Evolutionary conservation across 2,888 invertebrate species (phyloP).

Genomic region (Ectemnius continuus): DNA sequence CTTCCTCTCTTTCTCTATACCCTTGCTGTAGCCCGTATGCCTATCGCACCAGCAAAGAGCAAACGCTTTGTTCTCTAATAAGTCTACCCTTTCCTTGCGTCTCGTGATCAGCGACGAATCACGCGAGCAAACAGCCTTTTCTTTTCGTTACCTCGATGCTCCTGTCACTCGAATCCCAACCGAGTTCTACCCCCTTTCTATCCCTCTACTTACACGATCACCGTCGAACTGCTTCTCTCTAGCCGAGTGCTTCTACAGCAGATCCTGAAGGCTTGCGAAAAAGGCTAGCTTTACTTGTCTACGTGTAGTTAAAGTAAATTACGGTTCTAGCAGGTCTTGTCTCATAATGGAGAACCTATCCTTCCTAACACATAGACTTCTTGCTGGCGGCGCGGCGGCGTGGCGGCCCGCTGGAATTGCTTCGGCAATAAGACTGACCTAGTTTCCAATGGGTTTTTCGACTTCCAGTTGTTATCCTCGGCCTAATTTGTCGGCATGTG

Average conservation of each 20-base stretch:
- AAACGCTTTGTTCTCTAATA: conserved; percentile 69
- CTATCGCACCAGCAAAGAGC: conserved; percentile 65
- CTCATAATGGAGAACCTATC: background rate
- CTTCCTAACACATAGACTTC: too few species aligned
- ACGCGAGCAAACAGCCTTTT: conserved; percentile 5
- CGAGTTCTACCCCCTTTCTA: conserved; percentile 10
- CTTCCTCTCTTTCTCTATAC: conserved; percentile 28
- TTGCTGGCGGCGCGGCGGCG: too few species aligned
- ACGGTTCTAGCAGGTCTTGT: background rate
- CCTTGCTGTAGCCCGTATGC: conserved; percentile 39
- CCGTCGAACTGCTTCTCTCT: too few species aligned
- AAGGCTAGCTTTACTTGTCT: background rate
- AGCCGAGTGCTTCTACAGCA: too few species aligned
- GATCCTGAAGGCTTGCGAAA: background rate
- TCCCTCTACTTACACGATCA: too few species aligned
- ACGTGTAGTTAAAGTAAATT: background rate
- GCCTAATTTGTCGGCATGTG: background rate
- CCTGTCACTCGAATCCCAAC: conserved; percentile 8
- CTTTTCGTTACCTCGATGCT: conserved; percentile 1
- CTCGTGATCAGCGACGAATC: conserved; percentile 28
- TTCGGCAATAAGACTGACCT: background rate
- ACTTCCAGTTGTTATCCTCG: background rate
- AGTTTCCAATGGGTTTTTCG: background rate
- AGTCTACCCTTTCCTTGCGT: conserved; percentile 42
- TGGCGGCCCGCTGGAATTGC: background rate